Percentiles rank a stretch among this genome's conserved stretches.
phyloP scores from a whole-genome alignment of 2,888 invertebrate genomes.

The Panzeria rudis region DNA sequence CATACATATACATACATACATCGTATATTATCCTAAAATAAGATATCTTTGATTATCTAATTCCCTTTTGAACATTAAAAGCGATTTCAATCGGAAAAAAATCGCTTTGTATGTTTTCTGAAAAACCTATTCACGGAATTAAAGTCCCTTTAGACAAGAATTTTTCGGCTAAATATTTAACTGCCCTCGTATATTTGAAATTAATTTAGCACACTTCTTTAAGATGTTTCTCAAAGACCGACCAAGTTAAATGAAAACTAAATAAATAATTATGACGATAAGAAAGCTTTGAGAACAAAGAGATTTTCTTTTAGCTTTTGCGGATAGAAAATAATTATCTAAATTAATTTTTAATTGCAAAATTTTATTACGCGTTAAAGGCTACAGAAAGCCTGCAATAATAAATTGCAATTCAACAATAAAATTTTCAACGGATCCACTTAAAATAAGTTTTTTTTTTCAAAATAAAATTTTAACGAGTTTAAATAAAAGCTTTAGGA shows the following conservation, averaged over 20 bases:
- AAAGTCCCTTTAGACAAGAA: not conserved
- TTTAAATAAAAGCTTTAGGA: not conserved
- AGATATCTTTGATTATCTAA: too few species aligned
- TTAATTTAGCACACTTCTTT: not conserved
- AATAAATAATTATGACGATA: not conserved
- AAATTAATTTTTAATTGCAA: slow-evolving; percentile 32
- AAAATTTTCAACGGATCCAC: not conserved
- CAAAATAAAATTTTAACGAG: not conserved
- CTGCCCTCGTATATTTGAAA: not conserved
- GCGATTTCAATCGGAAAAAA: too few species aligned
- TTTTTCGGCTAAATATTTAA: not conserved
- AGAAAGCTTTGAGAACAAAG: slow-evolving; percentile 26
- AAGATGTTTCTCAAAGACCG: not conserved
- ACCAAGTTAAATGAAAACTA: not conserved
- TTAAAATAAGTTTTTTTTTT: not conserved
- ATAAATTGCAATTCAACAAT: not conserved
- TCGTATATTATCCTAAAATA: too few species aligned
- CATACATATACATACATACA: too few species aligned
- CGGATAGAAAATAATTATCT: slow-evolving; percentile 1
- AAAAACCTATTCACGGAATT: too few species aligned
- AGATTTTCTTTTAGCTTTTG: not conserved
- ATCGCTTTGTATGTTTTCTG: too few species aligned
- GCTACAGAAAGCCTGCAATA: not conserved
- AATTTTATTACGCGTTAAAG: not conserved
- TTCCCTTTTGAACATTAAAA: too few species aligned